Conservation (phyloP, 2,797 vertebrate species). For the Ctenopoma kingsleyae region DNA sequence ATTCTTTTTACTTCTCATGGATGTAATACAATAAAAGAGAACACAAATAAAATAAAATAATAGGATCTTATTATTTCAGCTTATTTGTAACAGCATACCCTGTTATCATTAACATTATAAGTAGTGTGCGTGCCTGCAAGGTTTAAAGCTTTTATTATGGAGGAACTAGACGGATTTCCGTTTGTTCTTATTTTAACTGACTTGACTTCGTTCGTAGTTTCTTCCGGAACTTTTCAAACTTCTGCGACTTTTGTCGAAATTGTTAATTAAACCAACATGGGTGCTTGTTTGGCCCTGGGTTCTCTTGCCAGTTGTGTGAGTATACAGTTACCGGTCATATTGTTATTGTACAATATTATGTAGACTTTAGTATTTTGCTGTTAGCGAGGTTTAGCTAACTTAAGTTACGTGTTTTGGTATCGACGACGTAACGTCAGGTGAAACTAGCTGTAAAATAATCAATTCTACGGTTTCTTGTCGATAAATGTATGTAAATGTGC, state of each 20-base stretch:
- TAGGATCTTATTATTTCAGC: too few relatives aligned
- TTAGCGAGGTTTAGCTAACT: background rate
- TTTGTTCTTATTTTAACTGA: rapidly evolving
- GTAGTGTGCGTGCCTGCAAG: too few relatives aligned
- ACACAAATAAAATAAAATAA: too few relatives aligned
- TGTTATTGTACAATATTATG: too few relatives aligned
- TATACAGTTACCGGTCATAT: constrained; percentile 33
- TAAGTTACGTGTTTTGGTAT: background rate
- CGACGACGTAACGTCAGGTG: background rate
- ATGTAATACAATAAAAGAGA: too few relatives aligned
- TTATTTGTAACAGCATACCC: too few relatives aligned
- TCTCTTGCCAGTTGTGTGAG: constrained; percentile 93
- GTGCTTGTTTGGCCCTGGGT: constrained; percentile 91
- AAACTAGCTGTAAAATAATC: background rate
- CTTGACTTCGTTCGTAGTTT: constrained; percentile 32
- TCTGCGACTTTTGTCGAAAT: rapidly evolving
- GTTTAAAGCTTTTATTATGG: constrained; percentile 49
- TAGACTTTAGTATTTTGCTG: rapidly evolving
- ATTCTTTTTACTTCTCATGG: too few relatives aligned
- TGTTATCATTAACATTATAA: too few relatives aligned
- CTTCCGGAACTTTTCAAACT: constrained; percentile 47
- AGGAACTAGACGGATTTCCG: rapidly evolving
- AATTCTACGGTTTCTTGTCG: rapidly evolving
- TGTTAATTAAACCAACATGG: constrained; percentile 80
- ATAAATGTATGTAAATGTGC: rapidly evolving